phyloP scores from a whole-genome alignment of 2,113 vertebrate species.

The Archilochus colubris region DNA sequence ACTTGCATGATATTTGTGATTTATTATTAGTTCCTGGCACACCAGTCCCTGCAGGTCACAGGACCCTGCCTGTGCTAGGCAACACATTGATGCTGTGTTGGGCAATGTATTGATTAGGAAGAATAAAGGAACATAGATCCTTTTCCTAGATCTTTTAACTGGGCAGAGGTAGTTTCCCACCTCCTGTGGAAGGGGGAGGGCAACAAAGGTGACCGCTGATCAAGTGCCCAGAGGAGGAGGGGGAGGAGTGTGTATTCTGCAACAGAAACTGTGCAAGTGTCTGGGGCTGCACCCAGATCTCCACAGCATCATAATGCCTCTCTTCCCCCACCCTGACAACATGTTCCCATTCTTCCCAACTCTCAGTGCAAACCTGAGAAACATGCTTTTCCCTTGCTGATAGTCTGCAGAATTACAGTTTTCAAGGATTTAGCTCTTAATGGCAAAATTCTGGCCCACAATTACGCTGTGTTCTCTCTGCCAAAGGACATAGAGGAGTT shows the following conservation, averaged over 20 bases:
- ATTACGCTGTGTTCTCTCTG: neutral
- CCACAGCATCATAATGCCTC: neutral
- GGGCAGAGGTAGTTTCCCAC: neutral
- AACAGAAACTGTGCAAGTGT: neutral
- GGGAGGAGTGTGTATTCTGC: neutral
- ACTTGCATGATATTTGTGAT: slow-evolving; percentile 36
- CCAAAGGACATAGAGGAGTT: slow-evolving; percentile 46
- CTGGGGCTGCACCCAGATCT: neutral
- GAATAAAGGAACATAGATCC: neutral
- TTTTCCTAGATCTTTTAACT: neutral
- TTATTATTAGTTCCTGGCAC: slow-evolving; percentile 61
- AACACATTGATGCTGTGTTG: neutral
- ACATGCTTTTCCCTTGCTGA: neutral
- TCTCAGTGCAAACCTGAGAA: neutral
- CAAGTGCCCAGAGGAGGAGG: accelerated
- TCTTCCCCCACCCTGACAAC: neutral
- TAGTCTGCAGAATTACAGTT: slow-evolving; percentile 22
- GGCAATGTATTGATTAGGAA: neutral
- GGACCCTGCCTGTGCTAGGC: slow-evolving; percentile 1
- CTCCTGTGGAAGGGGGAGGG: neutral
- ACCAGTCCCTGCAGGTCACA: neutral
- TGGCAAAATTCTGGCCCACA: slow-evolving; percentile 53
- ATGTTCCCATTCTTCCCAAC: neutral
- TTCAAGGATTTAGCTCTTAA: slow-evolving; percentile 49
- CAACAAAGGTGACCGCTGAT: neutral